Base-by-base conservation (phyloP, 2,888 invertebrate genomes). In the Nymphalis c-album region DNA sequence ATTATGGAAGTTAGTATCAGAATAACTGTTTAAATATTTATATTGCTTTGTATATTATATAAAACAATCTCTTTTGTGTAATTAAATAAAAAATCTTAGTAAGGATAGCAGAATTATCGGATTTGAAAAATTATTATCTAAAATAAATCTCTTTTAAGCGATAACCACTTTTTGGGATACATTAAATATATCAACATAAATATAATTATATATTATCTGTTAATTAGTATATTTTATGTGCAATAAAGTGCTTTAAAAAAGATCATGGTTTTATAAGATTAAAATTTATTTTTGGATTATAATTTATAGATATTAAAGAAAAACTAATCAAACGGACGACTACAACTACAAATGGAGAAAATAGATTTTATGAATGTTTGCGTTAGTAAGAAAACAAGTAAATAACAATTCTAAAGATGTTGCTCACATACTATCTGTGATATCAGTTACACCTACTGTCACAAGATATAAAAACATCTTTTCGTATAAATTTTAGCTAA, bases 401-500 rank as follows among this genome's bases (percentile, higher is more conserved):
- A 50, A 59, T 22, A 18, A 62, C 18, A 40, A 7, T 18, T 57
- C 35, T 40, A 40, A 46, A 48, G 17, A 17, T n/a, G 48, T 48
- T 26, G 47, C 53, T 48, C 64, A 60, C 47, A 60, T 7, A 55
- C 35, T 60, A 63, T 62, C 46, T 64, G 18, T 13, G 35, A 61
- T 17, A 57, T 64, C 45, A 57, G 48, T 51, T 58, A 18, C 57
- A 63, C 60, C 51, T 55, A 63, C 59, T 69, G 63, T 71, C 67
- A 63, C 46, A 47, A 50, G 55, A 67, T 55, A 67, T 61, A 77
- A 76, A 57, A 76, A 76, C 70, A 75, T 74, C 73, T 66, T 69
- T 73, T 70, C 71, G 71, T 79, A 77, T 76, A 68, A 74, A 71
- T 77, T 76, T 71, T 71, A 71, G 69, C 71, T 72, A 73, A 77